A percentile compares a stretch with the other conserved stretches of the same genome.
phyloP scores from a whole-genome alignment of 2,797 vertebrate genomes.

The Merluccius polli region DNA sequence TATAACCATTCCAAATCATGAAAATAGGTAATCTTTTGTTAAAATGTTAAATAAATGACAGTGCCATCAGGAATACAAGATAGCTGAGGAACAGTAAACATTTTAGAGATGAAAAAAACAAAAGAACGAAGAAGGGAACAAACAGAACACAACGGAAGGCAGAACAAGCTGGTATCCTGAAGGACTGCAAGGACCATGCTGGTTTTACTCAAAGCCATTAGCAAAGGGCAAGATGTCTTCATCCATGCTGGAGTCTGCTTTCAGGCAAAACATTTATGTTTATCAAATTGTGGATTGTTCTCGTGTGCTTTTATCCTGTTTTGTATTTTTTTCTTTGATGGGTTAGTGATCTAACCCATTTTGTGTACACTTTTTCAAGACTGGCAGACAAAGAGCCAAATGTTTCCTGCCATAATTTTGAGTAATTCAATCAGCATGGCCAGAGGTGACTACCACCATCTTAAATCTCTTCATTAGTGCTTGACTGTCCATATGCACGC shows the following conservation, averaged over 20 bases:
- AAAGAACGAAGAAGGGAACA: not conserved
- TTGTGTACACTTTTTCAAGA: slow-evolving; percentile 51
- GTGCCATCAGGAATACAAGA: not conserved
- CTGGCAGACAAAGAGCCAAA: slow-evolving; percentile 43
- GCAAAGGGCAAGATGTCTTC: slow-evolving; percentile 57
- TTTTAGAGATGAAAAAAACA: not conserved
- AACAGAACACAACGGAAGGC: not conserved
- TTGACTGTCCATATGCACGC: slow-evolving; percentile 25
- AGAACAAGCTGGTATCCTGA: slow-evolving; percentile 45
- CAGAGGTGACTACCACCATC: slow-evolving; percentile 43
- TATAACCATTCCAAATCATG: not conserved
- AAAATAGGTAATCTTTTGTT: not conserved
- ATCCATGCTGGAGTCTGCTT: slow-evolving; percentile 48
- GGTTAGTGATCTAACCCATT: slow-evolving; percentile 46
- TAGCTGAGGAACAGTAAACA: not conserved
- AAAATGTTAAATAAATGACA: not conserved
- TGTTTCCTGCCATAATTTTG: slow-evolving; percentile 51
- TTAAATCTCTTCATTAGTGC: slow-evolving; percentile 34
- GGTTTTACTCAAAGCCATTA: slow-evolving; percentile 62
- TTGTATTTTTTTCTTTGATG: slow-evolving; percentile 21
- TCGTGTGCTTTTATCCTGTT: not conserved
- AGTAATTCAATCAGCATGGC: slow-evolving; percentile 46
- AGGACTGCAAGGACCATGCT: slow-evolving; percentile 47
- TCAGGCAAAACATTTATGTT: slow-evolving; percentile 62
- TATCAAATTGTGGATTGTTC: slow-evolving; percentile 52